Evolutionary conservation across 1,140 invertebrate species (phyloP), one percentile per base, ranked within the genome.

Genomic region (Antheraea pernyi): DNA sequence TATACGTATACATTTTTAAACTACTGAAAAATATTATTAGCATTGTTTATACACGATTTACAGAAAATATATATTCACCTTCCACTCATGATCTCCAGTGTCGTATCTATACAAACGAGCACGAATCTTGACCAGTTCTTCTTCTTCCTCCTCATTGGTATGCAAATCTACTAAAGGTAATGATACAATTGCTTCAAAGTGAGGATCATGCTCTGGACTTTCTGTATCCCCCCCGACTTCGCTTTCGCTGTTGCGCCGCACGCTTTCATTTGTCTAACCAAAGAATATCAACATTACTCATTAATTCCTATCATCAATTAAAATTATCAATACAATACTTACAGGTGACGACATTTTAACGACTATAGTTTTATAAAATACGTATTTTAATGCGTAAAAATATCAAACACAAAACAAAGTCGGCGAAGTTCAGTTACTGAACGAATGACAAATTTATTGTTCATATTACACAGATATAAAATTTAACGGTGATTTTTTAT

Each of bases 91-190:
- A 73, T 91, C 91, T 19, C 77, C 83, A 53, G 88, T 91, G 73
- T 94, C 93, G 72, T 94, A 94, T 82, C 93, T 88, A 77, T 94
- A 94, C 42, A 94, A 87, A 73, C 93, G 91, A 6, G 93, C 93
- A 37, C 94, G 93, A 93, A 97, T 85, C 93, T 96, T 96, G 10
- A 97, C 93, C 75, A 98, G 83, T 83, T 95, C 95, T 58, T 94
- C 93, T 84, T 97, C 96, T 73, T 97, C 95, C 82, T 97, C 97
- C 87, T 98, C 97, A 73, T 97, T 95, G 13, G 95, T 96, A 7
- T 94, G 94, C n/a, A 96, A 89, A 66, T 95, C 94, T 60, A 97
- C 94, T 70, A 97, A 93, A 0, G 97, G 97, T 71, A 97, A 88
- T 2, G 93, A 93, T 42, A 97, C 94, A 64, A 97, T 95, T 8